These are phyloP conservation scores for Drosophila ercepeae DNA, from an alignment of 1,140 invertebrate genomes.

Conservation along the genomic window DNA sequence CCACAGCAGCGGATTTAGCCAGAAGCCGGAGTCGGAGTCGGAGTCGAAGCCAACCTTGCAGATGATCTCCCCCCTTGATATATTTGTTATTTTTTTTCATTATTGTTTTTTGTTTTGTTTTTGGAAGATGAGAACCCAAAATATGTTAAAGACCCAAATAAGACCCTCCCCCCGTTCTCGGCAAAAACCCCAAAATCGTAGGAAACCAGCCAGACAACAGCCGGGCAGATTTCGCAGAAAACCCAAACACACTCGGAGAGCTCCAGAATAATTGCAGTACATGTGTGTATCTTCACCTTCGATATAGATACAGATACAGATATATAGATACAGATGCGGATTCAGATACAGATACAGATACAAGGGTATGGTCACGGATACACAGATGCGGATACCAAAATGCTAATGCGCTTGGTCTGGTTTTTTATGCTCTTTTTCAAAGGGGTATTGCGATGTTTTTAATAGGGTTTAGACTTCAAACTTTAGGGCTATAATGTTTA, in stretches of 20 bases:
- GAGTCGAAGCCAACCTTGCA: conserved; percentile 32
- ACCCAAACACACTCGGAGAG: conserved; percentile 15
- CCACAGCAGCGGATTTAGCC: conserved; percentile 25
- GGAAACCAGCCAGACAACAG: conserved; percentile 42
- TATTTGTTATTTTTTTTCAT: too few relatives aligned
- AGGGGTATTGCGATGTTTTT: too few relatives aligned
- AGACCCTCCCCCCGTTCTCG: neutral
- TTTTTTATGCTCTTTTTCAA: neutral
- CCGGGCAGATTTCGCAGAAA: conserved; percentile 56
- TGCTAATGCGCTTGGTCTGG: conserved; percentile 56
- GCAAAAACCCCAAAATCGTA: conserved; percentile 35
- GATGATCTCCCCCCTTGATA: conserved; percentile 19
- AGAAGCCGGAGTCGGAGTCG: too few relatives aligned
- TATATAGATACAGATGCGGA: conserved; percentile 19
- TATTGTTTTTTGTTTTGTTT: too few relatives aligned
- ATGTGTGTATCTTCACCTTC: conserved; percentile 34
- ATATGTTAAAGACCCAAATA: neutral
- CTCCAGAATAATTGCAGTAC: conserved; percentile 1
- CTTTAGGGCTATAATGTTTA: too few relatives aligned
- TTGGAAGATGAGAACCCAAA: conserved; percentile 15
- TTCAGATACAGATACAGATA: conserved; percentile 20
- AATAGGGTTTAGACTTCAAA: too few relatives aligned
- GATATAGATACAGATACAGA: conserved; percentile 11
- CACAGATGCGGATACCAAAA: conserved; percentile 57
- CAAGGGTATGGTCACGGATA: conserved; percentile 46